These are phyloP conservation scores for Momotus momota DNA, from an alignment of 2,797 vertebrate species.

Conservation along the genomic window DNA sequence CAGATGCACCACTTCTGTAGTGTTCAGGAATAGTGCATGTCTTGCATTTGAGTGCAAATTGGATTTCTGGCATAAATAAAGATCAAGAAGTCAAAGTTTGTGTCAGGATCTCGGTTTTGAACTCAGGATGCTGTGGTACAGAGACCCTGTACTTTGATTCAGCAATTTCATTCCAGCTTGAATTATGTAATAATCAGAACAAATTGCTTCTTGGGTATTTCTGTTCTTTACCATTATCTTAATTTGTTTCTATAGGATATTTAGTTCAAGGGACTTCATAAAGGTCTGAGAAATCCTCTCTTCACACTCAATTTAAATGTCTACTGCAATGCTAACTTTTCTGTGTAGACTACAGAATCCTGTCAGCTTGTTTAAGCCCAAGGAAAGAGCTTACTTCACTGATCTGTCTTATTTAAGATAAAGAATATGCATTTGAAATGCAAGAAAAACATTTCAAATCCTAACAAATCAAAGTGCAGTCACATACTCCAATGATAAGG, in stretches of 20 bases:
- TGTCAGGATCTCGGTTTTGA: neutral
- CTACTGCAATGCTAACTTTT: neutral
- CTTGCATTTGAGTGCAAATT: neutral
- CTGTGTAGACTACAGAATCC: neutral
- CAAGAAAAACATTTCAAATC: neutral
- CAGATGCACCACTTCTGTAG: neutral
- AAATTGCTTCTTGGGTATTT: neutral
- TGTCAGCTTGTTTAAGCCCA: neutral
- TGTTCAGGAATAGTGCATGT: neutral
- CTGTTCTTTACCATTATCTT: neutral
- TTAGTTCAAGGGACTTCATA: neutral
- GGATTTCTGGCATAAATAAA: neutral
- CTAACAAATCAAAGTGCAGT: neutral
- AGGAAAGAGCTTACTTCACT: neutral
- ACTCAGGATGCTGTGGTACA: neutral
- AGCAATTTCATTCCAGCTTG: neutral
- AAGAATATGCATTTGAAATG: neutral
- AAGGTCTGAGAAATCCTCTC: neutral
- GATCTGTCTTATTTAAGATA: neutral
- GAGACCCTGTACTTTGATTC: neutral
- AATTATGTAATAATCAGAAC: neutral
- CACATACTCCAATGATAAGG: neutral
- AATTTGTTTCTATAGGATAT: neutral
- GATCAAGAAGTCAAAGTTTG: neutral
- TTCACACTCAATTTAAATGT: neutral